Conservation (phyloP, 2,113 vertebrate genomes). For the Calonectris borealis region DNA sequence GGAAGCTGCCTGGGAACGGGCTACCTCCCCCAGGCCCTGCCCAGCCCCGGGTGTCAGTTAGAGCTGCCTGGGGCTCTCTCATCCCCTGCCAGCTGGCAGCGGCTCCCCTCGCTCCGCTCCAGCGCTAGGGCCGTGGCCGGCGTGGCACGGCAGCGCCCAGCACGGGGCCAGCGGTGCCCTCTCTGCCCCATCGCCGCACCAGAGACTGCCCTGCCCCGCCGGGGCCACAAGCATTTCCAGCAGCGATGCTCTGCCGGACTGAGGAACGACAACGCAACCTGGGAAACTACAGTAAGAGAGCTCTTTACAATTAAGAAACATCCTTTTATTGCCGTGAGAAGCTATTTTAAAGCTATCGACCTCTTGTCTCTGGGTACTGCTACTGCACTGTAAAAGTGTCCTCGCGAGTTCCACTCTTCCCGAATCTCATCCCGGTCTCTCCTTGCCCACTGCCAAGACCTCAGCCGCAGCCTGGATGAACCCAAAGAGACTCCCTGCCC, state of each 20-base stretch:
- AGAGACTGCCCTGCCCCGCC: background rate
- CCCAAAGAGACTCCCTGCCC: background rate
- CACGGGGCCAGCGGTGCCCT: background rate
- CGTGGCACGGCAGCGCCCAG: fast-evolving
- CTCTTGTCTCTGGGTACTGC: background rate
- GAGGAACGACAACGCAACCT: background rate
- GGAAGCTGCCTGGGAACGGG: background rate
- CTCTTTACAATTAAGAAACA: background rate
- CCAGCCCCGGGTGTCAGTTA: background rate
- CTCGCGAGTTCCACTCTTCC: background rate
- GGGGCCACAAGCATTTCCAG: background rate
- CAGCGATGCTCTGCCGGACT: fast-evolving
- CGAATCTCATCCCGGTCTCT: fast-evolving
- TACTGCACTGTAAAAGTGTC: background rate
- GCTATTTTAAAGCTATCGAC: background rate
- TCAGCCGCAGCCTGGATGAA: background rate
- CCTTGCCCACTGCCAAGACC: background rate
- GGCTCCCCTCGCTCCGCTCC: fast-evolving
- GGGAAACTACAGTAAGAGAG: background rate
- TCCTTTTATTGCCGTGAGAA: background rate
- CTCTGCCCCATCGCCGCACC: background rate
- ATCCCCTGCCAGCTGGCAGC: background rate
- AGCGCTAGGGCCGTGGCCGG: background rate
- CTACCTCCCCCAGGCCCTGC: background rate
- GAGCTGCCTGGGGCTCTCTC: background rate